phyloP scores from a whole-genome alignment of 2,113 vertebrate genomes.

The Aleadryas rufinucha region DNA sequence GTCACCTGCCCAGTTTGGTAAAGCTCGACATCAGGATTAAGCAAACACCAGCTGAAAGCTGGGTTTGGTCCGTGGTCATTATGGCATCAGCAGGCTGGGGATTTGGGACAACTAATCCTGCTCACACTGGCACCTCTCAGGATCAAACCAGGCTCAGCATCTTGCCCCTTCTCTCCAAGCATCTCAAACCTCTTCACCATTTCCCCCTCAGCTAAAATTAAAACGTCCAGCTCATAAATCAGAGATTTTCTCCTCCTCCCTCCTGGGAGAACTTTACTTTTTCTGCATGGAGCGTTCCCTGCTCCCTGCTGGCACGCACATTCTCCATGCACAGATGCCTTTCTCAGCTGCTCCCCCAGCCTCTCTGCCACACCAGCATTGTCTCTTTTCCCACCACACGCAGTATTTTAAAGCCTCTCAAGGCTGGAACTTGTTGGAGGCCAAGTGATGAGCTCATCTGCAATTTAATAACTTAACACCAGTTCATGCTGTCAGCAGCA shows the following conservation, averaged over 20 bases:
- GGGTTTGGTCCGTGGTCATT: neutral
- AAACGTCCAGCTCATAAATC: neutral
- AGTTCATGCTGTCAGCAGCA: slow-evolving; percentile 25
- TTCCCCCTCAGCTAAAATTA: neutral
- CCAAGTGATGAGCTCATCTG: slow-evolving; percentile 58
- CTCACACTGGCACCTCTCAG: neutral
- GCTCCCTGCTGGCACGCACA: neutral
- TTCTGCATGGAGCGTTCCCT: neutral
- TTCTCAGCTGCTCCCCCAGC: slow-evolving; percentile 20
- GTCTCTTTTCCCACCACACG: neutral
- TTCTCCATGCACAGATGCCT: neutral
- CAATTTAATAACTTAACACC: slow-evolving; percentile 21
- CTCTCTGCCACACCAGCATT: slow-evolving; percentile 1
- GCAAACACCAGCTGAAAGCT: neutral
- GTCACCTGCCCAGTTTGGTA: neutral
- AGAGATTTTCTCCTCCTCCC: neutral
- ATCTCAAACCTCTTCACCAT: neutral
- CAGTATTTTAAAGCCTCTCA: neutral
- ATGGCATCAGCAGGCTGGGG: accelerated
- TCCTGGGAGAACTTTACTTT: neutral
- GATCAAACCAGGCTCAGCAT: neutral
- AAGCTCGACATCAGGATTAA: neutral
- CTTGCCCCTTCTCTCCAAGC: neutral
- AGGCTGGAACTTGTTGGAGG: neutral
- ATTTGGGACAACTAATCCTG: neutral